Conservation (phyloP, 2,113 vertebrate genomes). For the Pituophis catenifer region DNA sequence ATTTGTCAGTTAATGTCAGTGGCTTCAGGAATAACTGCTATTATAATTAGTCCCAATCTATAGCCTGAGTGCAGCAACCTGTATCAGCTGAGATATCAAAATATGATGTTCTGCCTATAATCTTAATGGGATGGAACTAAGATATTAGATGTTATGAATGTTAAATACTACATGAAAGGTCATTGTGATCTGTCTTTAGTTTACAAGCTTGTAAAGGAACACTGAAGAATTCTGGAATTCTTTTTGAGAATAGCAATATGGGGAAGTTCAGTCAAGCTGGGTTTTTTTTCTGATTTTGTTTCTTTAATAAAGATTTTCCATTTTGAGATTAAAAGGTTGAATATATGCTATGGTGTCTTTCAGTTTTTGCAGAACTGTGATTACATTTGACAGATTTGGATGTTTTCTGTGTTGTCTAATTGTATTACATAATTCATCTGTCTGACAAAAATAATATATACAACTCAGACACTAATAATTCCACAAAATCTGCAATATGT, state of each 20-base stretch:
- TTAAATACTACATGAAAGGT: not conserved
- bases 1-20: not conserved
- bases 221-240: not conserved
- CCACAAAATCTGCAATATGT: not conserved
- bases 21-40: not conserved
- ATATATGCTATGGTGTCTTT: not conserved
- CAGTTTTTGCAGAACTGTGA: not conserved
- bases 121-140: not conserved
- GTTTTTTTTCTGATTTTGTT: not conserved
- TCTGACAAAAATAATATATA: not conserved
- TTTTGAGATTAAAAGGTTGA: not conserved
- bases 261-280: not conserved
- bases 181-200: not conserved
- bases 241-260: not conserved
- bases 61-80: not conserved
- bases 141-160: not conserved
- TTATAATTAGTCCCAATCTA: not conserved
- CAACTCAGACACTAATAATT: not conserved
- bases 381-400: not conserved
- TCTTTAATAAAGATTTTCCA: not conserved
- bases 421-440: not conserved
- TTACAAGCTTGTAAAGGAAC: not conserved
- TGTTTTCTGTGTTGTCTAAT: not conserved
- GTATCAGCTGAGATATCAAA: not conserved
- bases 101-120: not conserved